Percentiles rank a stretch among this genome's conserved stretches.
Conservation (phyloP, 1,140 invertebrate species). For the Fopius arisanus region DNA sequence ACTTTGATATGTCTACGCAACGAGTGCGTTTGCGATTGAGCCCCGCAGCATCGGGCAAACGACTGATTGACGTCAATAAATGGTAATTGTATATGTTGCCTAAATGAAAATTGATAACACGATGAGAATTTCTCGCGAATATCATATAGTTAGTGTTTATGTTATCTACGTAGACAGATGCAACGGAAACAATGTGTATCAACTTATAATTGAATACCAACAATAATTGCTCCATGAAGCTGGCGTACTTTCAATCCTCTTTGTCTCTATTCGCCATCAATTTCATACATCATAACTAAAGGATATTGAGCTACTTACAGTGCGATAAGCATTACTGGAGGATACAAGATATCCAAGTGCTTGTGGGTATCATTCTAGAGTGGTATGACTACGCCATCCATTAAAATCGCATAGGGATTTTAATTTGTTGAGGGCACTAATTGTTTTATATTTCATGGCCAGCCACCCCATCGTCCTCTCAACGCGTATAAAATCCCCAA, state of each 20-base stretch:
- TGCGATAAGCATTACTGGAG: not conserved
- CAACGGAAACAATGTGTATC: not conserved
- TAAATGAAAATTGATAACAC: not conserved
- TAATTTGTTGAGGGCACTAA: not conserved
- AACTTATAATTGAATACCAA: not conserved
- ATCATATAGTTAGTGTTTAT: not conserved
- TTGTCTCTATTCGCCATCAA: not conserved
- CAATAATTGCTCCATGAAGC: not conserved
- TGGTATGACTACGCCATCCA: not conserved
- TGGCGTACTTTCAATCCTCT: not conserved
- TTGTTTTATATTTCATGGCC: not conserved
- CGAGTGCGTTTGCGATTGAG: not conserved
- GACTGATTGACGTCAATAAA: not conserved
- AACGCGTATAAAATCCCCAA: not conserved
- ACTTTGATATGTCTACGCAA: conserved; percentile 7
- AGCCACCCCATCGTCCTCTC: not conserved
- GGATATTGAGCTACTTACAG: not conserved
- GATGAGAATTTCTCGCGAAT: not conserved
- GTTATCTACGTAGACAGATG: not conserved
- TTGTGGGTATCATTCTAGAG: not conserved
- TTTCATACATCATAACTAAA: not conserved
- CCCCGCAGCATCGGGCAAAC: not conserved
- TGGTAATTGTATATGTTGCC: not conserved
- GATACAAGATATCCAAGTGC: not conserved
- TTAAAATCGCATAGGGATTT: not conserved